phyloP scores from a whole-genome alignment of 2,888 invertebrate genomes.

The Patella caerulea region DNA sequence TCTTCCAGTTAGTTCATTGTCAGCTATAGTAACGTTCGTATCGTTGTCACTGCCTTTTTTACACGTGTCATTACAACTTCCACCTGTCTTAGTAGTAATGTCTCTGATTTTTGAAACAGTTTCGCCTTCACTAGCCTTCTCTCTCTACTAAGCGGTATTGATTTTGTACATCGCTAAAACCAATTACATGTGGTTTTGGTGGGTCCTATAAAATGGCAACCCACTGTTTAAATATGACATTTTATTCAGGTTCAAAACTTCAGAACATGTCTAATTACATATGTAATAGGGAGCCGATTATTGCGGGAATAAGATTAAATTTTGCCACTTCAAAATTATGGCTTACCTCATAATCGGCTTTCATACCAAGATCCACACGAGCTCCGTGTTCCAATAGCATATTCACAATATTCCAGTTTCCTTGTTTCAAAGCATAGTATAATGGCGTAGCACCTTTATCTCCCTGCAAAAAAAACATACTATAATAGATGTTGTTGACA shows the following conservation, averaged over 20 bases:
- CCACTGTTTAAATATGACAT: too few species aligned
- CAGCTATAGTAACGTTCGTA: constrained; percentile 18
- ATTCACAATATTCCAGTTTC: constrained; percentile 52
- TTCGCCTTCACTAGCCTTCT: too few species aligned
- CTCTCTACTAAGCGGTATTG: too few species aligned
- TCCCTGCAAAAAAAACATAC: constrained; percentile 42
- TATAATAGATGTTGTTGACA: too few species aligned
- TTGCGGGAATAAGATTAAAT: neutral
- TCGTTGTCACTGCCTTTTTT: constrained; percentile 19
- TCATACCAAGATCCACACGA: constrained; percentile 53
- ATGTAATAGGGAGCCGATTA: neutral
- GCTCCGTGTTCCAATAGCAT: constrained; percentile 57
- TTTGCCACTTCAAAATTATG: neutral
- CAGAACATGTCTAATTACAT: too few species aligned
- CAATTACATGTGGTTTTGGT: too few species aligned
- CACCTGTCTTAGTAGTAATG: too few species aligned
- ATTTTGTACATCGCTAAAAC: too few species aligned
- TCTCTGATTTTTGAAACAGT: too few species aligned
- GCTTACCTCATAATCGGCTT: constrained; percentile 56
- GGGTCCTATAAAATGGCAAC: too few species aligned
- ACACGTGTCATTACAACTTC: too few species aligned
- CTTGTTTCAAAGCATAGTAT: constrained; percentile 60
- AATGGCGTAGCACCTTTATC: constrained; percentile 62
- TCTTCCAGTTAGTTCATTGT: constrained; percentile 11
- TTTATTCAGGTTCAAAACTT: too few species aligned